Evolutionary conservation across 2,888 invertebrate species (phyloP).

Genomic region (Cybosia mesomella): DNA sequence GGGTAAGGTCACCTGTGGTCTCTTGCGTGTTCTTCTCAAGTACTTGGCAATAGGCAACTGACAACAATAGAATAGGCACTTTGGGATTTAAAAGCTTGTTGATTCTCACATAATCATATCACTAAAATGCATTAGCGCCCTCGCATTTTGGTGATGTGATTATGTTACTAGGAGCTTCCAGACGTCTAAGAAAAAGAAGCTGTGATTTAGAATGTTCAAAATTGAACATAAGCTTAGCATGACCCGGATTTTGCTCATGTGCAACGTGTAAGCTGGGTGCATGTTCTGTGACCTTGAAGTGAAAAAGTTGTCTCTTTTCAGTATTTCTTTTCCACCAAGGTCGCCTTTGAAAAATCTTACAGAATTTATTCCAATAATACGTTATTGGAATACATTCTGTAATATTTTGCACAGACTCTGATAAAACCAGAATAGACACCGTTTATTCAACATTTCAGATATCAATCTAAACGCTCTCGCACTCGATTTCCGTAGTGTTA

Average conservation of each 20-base stretch:
- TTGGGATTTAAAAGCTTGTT: too few relatives aligned
- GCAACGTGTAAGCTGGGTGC: neutral
- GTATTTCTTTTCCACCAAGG: neutral
- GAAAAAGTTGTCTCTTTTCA: neutral
- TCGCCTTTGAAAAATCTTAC: neutral
- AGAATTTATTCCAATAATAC: neutral
- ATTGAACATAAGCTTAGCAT: neutral
- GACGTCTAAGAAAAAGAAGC: too few relatives aligned
- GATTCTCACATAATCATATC: too few relatives aligned
- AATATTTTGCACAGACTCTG: constrained; percentile 18
- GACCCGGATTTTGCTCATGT: neutral
- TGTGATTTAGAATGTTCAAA: too few relatives aligned
- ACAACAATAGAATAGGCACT: too few relatives aligned
- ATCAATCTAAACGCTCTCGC: constrained; percentile 33
- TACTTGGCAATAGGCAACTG: too few relatives aligned
- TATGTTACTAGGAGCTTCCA: too few relatives aligned
- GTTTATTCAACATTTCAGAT: constrained; percentile 29
- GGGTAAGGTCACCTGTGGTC: too few relatives aligned
- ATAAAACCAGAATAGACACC: constrained; percentile 16
- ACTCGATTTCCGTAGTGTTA: constrained; percentile 14
- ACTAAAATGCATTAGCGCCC: too few relatives aligned
- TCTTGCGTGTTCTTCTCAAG: too few relatives aligned
- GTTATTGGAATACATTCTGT: constrained; percentile 28
- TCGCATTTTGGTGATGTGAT: too few relatives aligned
- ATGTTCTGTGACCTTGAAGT: neutral